Conservation (phyloP, 1,140 invertebrate species). For the Drosophila mauritiana region DNA sequence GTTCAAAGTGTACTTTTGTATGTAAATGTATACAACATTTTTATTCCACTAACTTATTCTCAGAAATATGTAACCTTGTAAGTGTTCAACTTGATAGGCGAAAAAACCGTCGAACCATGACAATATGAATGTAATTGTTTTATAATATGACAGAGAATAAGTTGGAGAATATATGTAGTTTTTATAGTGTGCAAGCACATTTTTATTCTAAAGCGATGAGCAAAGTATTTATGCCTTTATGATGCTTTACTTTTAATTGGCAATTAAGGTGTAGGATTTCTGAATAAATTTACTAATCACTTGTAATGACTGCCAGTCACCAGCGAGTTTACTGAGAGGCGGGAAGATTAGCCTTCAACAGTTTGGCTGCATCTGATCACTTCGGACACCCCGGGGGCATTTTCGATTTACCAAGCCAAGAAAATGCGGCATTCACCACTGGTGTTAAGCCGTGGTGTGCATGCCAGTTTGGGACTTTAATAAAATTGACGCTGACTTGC, state of each 20-base stretch:
- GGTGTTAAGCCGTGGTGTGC: conserved; percentile 14
- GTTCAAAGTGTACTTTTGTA: conserved; percentile 10
- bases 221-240: conserved; percentile 6
- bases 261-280: not conserved
- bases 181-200: not conserved
- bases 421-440: conserved; percentile 9
- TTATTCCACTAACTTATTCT: not conserved
- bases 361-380: not conserved
- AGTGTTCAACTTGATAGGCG: no score
- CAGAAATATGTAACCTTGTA: not conserved
- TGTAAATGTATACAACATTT: not conserved
- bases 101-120: not conserved
- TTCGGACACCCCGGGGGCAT: not conserved
- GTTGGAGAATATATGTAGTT: not conserved
- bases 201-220: not conserved
- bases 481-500: conserved; percentile 50
- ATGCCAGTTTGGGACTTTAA: conserved; percentile 46
- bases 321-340: not conserved
- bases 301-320: not conserved
- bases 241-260: not conserved
- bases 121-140: not conserved
- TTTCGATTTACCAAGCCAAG: not conserved
- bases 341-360: not conserved
- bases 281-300: not conserved
- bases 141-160: not conserved